Evolutionary conservation across 1,140 invertebrate genomes (phyloP).

Genomic region (Colletes gigas): DNA sequence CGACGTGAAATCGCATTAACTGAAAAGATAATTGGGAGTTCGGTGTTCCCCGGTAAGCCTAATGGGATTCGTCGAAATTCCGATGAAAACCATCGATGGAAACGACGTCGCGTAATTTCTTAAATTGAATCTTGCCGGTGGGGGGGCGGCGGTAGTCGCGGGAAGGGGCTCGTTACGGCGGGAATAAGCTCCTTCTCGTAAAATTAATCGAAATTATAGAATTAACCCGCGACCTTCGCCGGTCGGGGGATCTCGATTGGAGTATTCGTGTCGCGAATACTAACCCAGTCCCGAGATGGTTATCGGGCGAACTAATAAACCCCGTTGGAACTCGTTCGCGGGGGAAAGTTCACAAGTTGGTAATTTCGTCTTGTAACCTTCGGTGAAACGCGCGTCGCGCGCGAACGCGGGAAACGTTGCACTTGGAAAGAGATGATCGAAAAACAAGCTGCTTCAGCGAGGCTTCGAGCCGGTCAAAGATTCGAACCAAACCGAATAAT

Average conservation of each 20-base stretch:
- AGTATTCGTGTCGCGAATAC: background rate
- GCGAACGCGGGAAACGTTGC: too few species aligned
- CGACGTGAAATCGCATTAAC: background rate
- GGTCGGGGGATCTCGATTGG: conserved; percentile 9
- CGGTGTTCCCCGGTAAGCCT: too few species aligned
- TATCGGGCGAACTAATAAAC: conserved; percentile 21
- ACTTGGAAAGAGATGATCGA: too few species aligned
- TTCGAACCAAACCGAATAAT: too few species aligned
- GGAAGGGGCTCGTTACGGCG: background rate
- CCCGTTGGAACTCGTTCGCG: background rate
- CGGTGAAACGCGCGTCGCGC: too few species aligned
- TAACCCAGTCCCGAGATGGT: background rate
- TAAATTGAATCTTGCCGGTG: conserved; percentile 22
- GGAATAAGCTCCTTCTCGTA: conserved; percentile 32
- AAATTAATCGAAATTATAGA: conserved; percentile 48
- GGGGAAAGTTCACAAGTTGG: background rate
- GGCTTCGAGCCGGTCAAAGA: too few species aligned
- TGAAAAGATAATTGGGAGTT: too few species aligned
- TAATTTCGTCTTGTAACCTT: too few species aligned
- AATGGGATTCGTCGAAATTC: conserved; percentile 29
- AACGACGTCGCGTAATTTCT: conserved; percentile 22
- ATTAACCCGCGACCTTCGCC: conserved; percentile 31
- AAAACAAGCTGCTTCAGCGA: too few species aligned
- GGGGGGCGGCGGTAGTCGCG: background rate
- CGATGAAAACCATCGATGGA: background rate